Conservation (phyloP, 2,888 invertebrate genomes). For the Nomada ruficornis region DNA sequence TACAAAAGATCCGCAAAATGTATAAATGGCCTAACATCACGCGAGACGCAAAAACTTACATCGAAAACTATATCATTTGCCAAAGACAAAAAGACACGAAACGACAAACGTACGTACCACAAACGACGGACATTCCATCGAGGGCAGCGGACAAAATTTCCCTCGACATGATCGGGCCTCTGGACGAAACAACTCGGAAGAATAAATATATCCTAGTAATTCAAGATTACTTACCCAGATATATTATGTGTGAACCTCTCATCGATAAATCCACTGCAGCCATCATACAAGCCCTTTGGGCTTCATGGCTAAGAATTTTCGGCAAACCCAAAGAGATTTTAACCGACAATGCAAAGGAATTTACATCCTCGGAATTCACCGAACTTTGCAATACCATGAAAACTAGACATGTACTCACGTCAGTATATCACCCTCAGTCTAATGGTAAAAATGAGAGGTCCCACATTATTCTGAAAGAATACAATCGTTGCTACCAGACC, state of each 20-base stretch:
- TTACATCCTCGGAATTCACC: conserved; percentile 8
- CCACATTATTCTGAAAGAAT: not conserved
- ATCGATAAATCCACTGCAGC: conserved; percentile 16
- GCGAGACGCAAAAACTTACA: no score
- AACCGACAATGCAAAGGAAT: conserved; percentile 28
- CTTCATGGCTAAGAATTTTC: conserved; percentile 18
- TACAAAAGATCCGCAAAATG: no score
- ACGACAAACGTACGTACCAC: no score
- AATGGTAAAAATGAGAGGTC: conserved; percentile 17
- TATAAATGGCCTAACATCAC: no score
- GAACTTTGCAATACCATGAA: conserved; percentile 23
- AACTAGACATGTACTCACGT: conserved; percentile 6
- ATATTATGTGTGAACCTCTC: conserved; percentile 17
- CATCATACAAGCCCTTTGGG: conserved; percentile 33
- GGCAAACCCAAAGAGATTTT: conserved; percentile 11
- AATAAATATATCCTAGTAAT: conserved; percentile 23
- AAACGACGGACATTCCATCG: no score
- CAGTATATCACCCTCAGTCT: conserved; percentile 24
- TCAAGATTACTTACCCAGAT: conserved; percentile 14
- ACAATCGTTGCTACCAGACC: no score
- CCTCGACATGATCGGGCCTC: conserved; percentile 1
- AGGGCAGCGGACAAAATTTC: not conserved
- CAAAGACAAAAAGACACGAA: no score
- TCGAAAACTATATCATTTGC: no score
- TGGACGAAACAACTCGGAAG: not conserved